These are phyloP conservation scores for Petaurus breviceps DNA, from an alignment of 2,113 vertebrate genomes.

Conservation along the genomic window DNA sequence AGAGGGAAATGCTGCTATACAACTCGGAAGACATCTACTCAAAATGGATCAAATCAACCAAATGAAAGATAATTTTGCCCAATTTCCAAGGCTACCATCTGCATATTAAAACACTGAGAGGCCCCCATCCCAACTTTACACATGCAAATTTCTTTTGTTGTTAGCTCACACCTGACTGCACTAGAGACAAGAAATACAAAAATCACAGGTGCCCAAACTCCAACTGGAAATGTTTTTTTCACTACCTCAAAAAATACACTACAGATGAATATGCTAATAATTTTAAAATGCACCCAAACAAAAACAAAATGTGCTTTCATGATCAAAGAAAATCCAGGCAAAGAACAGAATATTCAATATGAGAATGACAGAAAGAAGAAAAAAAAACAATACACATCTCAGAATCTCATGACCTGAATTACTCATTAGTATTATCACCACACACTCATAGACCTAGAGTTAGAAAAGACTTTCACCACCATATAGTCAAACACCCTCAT, in stretches of 20 bases:
- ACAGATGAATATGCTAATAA: slow-evolving; percentile 54
- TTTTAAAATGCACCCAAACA: slow-evolving; percentile 69
- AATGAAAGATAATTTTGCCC: not conserved
- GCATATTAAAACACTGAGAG: not conserved
- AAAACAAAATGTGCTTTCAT: slow-evolving; percentile 61
- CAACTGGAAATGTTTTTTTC: slow-evolving; percentile 62
- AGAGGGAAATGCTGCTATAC: not conserved
- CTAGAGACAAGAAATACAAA: slow-evolving; percentile 38
- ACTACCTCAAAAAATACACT: slow-evolving; percentile 51
- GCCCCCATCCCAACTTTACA: slow-evolving; percentile 22
- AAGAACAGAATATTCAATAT: not conserved
- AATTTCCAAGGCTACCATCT: not conserved
- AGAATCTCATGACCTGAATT: slow-evolving; percentile 41
- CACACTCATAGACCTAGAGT: not conserved
- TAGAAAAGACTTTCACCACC: not conserved
- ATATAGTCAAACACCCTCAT: not conserved
- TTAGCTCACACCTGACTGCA: slow-evolving; percentile 67
- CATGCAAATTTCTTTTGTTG: slow-evolving; percentile 64
- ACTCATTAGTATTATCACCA: slow-evolving; percentile 40
- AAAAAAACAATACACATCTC: slow-evolving; percentile 1
- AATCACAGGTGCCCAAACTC: slow-evolving; percentile 61
- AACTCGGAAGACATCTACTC: not conserved
- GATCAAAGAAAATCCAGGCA: slow-evolving; percentile 22
- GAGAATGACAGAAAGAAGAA: not conserved
- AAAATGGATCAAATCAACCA: slow-evolving; percentile 43